Base-by-base conservation (phyloP, 2,888 invertebrate species). In the Oegoconia quadripuncta region DNA sequence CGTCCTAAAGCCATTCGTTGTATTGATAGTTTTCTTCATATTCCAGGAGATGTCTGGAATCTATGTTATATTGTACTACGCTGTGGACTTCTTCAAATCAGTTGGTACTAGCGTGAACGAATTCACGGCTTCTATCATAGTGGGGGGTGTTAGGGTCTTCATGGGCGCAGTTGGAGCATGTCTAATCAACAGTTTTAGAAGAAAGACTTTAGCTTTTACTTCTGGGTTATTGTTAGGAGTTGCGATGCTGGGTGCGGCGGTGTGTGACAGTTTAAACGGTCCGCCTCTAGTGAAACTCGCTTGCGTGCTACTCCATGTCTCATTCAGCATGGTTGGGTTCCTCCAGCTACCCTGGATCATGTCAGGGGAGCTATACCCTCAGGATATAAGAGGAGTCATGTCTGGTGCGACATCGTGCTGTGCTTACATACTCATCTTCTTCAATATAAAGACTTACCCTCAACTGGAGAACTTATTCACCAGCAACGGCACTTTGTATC, bases 321-420 rank as follows among this genome's bases (percentile, higher is more conserved):
- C 91, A 0, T 91, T 91, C 55, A 92, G 92, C 44, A 93, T 93
- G 93, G 87, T 93, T 1, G 93, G 93, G 0, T 93, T 92, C 68
- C 69, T 93, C 0, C 93, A 93, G 15, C 77, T 93, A 3, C 93
- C 93, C 0, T 93, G 93, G 92, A 90, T 93, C 17, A 90, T 93
- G 90, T 92, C 91, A 0, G 93, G 93, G 1, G 93, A 93, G 58
- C 63, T 93, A 28, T 93, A 93, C 54, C 92, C 93, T 2, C 82
- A 92, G 46, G 88, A 90, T 40, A 91, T 92, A 2, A 78, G 93
- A 49, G 92, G 93, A 0, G 89, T 92, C 0, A 90, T 93, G 89
- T 90, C 92, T 0, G 93, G 93, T 0, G 73, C 92, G 0, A 92
- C 93, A 0, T 90, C 93, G 0, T 92, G 92, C 39, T 89, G 93